Evolutionary conservation across 1,140 invertebrate species (phyloP).

Genomic region (Plectrocnemia conspersa): DNA sequence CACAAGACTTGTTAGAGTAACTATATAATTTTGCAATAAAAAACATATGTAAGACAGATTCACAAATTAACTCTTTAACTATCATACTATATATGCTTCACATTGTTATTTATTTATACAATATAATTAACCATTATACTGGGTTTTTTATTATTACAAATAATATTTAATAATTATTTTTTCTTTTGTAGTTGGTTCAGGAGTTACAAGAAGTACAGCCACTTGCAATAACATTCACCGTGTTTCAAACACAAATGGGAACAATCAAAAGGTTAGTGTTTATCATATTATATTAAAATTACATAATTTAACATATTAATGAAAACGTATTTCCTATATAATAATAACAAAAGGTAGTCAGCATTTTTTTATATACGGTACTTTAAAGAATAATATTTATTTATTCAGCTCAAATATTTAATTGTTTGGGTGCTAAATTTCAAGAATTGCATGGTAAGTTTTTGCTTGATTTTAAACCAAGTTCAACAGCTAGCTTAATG

Average conservation of each 20-base stretch:
- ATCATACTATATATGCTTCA: not conserved
- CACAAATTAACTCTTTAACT: not conserved
- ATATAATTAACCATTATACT: not conserved
- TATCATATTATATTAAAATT: too few species aligned
- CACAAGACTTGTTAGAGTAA: not conserved
- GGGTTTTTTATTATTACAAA: not conserved
- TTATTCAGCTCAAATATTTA: too few species aligned
- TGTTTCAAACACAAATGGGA: not conserved
- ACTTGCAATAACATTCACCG: conserved; percentile 25
- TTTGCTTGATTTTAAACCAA: too few species aligned
- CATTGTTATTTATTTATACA: not conserved
- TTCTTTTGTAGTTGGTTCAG: conserved; percentile 28
- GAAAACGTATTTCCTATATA: too few species aligned
- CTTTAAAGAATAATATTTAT: too few species aligned
- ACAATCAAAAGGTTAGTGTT: not conserved
- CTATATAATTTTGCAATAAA: not conserved
- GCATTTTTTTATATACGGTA: too few species aligned
- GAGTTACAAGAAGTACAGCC: conserved; percentile 21
- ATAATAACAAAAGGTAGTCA: too few species aligned
- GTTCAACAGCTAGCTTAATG: too few species aligned
- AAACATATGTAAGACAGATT: not conserved
- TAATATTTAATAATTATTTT: conserved; percentile 4
- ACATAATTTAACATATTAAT: too few species aligned
- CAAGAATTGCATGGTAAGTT: too few species aligned
- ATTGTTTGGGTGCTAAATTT: too few species aligned